Conservation (phyloP, 1,140 invertebrate genomes). For the Drosophila pseudoobscura region DNA sequence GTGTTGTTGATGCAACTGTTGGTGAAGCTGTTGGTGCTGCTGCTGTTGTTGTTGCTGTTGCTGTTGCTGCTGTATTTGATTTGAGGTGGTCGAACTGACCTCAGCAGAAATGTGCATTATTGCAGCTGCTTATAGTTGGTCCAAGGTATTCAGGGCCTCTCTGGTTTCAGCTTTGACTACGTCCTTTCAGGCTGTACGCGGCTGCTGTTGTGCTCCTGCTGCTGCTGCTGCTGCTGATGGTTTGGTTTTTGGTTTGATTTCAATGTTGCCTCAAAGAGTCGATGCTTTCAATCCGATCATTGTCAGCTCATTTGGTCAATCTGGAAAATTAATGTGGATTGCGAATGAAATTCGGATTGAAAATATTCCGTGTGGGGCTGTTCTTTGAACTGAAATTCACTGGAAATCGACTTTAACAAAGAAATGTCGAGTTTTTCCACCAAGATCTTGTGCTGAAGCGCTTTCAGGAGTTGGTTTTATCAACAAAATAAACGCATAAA, state of each 20-base stretch:
- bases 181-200: constrained; percentile 13
- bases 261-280: constrained; percentile 49
- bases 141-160: constrained; percentile 35
- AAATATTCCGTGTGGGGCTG: background rate
- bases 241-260: constrained; percentile 45
- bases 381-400: background rate
- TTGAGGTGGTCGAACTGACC: constrained; percentile 87
- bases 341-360: constrained; percentile 28
- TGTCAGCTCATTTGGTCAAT: constrained; percentile 52
- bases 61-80: constrained; percentile 67
- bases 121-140: constrained; percentile 45
- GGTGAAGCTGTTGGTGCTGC: constrained; percentile 43
- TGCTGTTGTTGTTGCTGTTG: constrained; percentile 82
- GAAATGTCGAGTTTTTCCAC: background rate
- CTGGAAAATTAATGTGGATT: constrained; percentile 49
- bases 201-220: background rate
- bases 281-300: constrained; percentile 54
- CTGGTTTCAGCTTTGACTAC: constrained; percentile 21
- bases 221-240: constrained; percentile 3
- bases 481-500: no score
- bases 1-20: constrained; percentile 26
- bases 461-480: background rate
- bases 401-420: background rate
- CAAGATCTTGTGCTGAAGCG: background rate
- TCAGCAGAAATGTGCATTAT: constrained; percentile 88